Percentiles rank a stretch among this genome's conserved stretches.
Evolutionary conservation across 2,888 invertebrate species (phyloP).

Genomic region (Acleris laterana): DNA sequence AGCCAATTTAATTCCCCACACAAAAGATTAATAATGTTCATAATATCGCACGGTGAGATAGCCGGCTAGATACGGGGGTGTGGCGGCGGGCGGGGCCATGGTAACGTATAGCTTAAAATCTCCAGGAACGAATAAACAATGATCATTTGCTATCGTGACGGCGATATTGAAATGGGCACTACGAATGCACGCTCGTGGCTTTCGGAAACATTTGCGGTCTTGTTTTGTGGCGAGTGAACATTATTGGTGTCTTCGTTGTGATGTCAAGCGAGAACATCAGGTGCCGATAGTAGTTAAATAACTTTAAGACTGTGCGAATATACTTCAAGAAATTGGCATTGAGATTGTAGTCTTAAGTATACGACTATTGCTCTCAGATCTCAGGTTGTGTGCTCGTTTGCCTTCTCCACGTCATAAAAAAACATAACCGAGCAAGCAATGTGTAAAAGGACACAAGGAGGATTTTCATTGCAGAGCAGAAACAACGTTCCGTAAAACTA

Average conservation of each 20-base stretch:
- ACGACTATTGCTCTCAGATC: too few relatives aligned
- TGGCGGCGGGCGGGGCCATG: conserved; percentile 69
- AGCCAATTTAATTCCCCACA: conserved; percentile 35
- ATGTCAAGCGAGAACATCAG: neutral
- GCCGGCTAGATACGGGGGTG: conserved; percentile 65
- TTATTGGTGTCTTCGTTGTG: neutral
- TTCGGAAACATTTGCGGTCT: conserved; percentile 10
- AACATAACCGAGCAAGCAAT: too few relatives aligned
- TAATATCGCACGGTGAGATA: conserved; percentile 65
- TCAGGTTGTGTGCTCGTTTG: too few relatives aligned
- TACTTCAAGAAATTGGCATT: too few relatives aligned
- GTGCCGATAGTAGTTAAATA: neutral
- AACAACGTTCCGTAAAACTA: too few relatives aligned
- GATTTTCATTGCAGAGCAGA: too few relatives aligned
- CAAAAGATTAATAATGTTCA: conserved; percentile 57
- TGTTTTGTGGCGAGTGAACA: neutral
- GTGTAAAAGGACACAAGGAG: too few relatives aligned
- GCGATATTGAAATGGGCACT: conserved; percentile 46
- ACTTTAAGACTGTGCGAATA: too few relatives aligned
- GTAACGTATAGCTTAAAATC: conserved; percentile 57
- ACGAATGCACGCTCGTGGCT: conserved; percentile 38
- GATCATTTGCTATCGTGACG: conserved; percentile 45
- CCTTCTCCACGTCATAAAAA: too few relatives aligned
- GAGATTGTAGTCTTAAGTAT: too few relatives aligned
- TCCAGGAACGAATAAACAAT: conserved; percentile 62